phyloP scores from a whole-genome alignment of 2,888 invertebrate genomes.

The Limulus polyphemus region DNA sequence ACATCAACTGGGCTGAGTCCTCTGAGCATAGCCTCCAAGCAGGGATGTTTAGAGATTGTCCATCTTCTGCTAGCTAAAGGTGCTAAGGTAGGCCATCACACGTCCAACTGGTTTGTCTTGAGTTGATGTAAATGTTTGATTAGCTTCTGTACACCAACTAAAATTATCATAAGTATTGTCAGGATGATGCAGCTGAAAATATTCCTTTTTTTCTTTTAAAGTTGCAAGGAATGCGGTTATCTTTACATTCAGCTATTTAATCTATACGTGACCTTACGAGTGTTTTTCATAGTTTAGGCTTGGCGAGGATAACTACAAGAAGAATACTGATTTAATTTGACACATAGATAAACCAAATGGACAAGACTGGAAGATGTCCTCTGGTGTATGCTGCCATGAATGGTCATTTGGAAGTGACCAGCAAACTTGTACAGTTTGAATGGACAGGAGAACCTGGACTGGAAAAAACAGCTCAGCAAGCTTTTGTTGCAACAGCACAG shows the following conservation, averaged over 20 bases:
- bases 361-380: constrained; percentile 48
- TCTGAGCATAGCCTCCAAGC: constrained; percentile 68
- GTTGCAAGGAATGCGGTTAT: no score
- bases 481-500: constrained; percentile 72
- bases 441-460: constrained; percentile 50
- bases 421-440: constrained; percentile 73
- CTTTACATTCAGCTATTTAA: no score
- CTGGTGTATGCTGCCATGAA: constrained; percentile 80
- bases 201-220: no score
- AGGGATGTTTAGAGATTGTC: constrained; percentile 67
- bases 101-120: no score
- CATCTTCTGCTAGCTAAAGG: constrained; percentile 46
- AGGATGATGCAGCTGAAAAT: no score
- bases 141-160: no score
- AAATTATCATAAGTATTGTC: no score
- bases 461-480: constrained; percentile 70
- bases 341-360: constrained; percentile 36
- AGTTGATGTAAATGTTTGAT: no score
- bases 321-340: constrained; percentile 26
- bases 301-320: background rate
- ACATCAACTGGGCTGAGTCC: constrained; percentile 82
- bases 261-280: no score
- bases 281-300: no score
- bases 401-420: constrained; percentile 73
- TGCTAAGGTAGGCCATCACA: constrained; percentile 33